Evolutionary conservation across 2,113 vertebrate species (phyloP).

Genomic region (Lasiurus borealis): DNA sequence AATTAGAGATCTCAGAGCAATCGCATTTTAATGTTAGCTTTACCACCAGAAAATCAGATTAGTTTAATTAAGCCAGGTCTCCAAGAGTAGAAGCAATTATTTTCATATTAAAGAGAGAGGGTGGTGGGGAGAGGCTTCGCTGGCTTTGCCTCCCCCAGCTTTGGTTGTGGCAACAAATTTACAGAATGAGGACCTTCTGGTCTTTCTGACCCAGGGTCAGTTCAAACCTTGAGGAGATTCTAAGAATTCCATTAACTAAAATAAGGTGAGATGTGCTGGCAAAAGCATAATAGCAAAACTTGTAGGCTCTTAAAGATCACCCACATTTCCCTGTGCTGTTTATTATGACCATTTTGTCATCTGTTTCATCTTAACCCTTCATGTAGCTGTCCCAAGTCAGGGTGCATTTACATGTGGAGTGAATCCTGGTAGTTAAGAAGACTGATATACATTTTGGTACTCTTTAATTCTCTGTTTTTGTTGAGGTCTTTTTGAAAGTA

Average conservation of each 20-base stretch:
- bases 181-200: slow-evolving; percentile 35
- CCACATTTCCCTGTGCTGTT: neutral
- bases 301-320: slow-evolving; percentile 7
- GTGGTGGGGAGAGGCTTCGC: neutral
- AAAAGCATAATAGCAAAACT: slow-evolving; percentile 41
- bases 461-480: slow-evolving; percentile 10
- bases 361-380: neutral
- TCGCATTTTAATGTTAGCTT: slow-evolving; percentile 74
- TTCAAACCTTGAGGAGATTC: slow-evolving; percentile 17
- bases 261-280: neutral
- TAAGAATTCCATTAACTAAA: slow-evolving; percentile 55
- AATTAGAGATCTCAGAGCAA: slow-evolving; percentile 79
- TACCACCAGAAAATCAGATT: slow-evolving; percentile 77
- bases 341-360: slow-evolving; percentile 6
- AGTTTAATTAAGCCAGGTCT: slow-evolving; percentile 78
- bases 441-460: slow-evolving; percentile 15
- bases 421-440: neutral
- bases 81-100: slow-evolving; percentile 76
- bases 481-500: slow-evolving; percentile 37
- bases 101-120: slow-evolving; percentile 65
- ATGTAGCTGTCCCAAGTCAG: neutral
- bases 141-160: neutral
- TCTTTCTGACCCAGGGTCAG: slow-evolving; percentile 40
- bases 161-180: slow-evolving; percentile 51
- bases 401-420: neutral